Conservation (phyloP, 2,797 vertebrate genomes). For the Chiloscyllium punctatum region DNA sequence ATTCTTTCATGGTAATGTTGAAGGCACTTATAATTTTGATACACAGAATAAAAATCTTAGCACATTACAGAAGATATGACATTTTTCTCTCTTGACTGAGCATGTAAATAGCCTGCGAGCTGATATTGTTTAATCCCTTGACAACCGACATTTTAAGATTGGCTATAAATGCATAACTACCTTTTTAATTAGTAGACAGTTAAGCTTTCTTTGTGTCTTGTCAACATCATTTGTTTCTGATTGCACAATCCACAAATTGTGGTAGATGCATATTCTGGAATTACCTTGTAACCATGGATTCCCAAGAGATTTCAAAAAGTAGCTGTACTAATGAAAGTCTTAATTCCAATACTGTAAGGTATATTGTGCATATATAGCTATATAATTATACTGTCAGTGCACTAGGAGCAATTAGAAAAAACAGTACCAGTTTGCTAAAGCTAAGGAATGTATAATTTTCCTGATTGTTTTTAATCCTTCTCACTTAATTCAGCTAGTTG, state of each 20-base stretch:
- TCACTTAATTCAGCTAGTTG: neutral
- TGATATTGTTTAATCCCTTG: neutral
- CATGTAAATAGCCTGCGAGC: neutral
- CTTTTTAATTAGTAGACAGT: conserved; percentile 3
- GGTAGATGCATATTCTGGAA: neutral
- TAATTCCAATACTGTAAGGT: neutral
- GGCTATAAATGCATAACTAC: neutral
- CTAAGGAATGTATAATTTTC: neutral
- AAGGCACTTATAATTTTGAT: conserved; percentile 74
- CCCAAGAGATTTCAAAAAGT: neutral
- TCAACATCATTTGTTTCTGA: neutral
- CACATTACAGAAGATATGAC: conserved; percentile 34
- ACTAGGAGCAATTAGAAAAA: neutral
- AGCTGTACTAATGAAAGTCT: neutral
- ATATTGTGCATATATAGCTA: neutral
- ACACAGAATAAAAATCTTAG: conserved; percentile 49
- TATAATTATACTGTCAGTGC: neutral
- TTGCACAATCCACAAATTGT: neutral
- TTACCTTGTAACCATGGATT: neutral
- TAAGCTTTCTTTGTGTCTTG: neutral
- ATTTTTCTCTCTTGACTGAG: conserved; percentile 1
- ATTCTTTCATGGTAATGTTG: conserved; percentile 56
- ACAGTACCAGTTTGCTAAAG: neutral
- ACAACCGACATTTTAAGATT: neutral
- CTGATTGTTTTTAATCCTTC: neutral